Conservation (phyloP, 2,888 invertebrate genomes). For the Lypha dubia region DNA sequence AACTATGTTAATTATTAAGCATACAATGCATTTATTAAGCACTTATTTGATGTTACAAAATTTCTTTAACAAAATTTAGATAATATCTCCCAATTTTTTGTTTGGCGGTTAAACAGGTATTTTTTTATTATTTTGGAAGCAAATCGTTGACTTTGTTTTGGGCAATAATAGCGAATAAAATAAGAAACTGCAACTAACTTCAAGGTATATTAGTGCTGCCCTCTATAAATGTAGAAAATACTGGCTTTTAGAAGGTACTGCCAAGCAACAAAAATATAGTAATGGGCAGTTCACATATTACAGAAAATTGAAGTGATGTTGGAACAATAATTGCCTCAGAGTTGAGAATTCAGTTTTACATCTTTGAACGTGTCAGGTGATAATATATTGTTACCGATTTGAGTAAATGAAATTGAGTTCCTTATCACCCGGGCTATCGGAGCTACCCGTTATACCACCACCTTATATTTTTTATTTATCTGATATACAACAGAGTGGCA, state of each 20-base stretch:
- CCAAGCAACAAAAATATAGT: neutral
- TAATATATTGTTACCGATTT: too few relatives aligned
- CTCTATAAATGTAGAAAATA: neutral
- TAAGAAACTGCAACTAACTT: conserved; percentile 44
- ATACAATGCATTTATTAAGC: neutral
- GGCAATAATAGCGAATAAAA: neutral
- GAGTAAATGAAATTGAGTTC: too few relatives aligned
- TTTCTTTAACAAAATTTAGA: neutral
- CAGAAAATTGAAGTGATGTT: neutral
- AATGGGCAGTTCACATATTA: neutral
- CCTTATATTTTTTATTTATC: neutral
- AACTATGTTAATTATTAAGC: neutral
- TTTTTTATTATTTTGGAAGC: neutral
- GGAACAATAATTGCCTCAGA: too few relatives aligned
- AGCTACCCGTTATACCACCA: too few relatives aligned
- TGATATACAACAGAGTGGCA: neutral
- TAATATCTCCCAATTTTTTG: neutral
- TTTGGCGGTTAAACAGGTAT: conserved; percentile 41
- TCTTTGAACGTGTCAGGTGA: too few relatives aligned
- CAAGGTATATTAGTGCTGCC: neutral
- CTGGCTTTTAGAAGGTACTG: neutral
- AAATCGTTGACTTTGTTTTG: conserved; percentile 6
- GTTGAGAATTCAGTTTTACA: too few relatives aligned
- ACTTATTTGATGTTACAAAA: neutral
- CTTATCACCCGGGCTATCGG: too few relatives aligned